These are phyloP conservation scores for Egretta garzetta DNA, from an alignment of 2,113 vertebrate genomes.

Conservation along the genomic window DNA sequence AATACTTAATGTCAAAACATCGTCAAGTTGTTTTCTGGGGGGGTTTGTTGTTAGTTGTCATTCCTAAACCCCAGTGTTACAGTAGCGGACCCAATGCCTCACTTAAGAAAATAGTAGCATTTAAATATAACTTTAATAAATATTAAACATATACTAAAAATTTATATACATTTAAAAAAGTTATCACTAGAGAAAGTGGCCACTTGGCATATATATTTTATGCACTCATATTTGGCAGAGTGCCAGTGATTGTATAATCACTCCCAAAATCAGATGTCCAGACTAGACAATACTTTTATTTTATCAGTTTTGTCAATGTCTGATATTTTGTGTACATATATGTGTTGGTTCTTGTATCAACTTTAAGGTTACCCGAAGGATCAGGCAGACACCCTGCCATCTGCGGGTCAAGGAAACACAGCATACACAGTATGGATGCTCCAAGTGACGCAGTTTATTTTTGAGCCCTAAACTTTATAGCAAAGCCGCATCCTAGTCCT, in stretches of 20 bases:
- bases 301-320: neutral
- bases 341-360: no score
- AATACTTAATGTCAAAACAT: neutral
- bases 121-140: neutral
- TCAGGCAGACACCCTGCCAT: no score
- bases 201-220: neutral
- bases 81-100: fast-evolving
- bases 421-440: no score
- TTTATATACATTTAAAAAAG: fast-evolving
- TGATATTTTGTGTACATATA: neutral
- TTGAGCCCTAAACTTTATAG: no score
- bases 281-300: neutral
- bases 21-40: neutral
- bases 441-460: no score
- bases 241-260: neutral
- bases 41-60: neutral
- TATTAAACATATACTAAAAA: neutral
- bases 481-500: no score
- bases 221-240: fast-evolving
- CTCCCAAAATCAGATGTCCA: fast-evolving
- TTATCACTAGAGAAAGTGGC: neutral
- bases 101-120: neutral
- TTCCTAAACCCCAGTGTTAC: neutral
- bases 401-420: no score
- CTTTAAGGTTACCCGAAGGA: no score